These are phyloP conservation scores for Aporrectodea caliginosa DNA, from an alignment of 1,140 invertebrate genomes.

Conservation along the genomic window DNA sequence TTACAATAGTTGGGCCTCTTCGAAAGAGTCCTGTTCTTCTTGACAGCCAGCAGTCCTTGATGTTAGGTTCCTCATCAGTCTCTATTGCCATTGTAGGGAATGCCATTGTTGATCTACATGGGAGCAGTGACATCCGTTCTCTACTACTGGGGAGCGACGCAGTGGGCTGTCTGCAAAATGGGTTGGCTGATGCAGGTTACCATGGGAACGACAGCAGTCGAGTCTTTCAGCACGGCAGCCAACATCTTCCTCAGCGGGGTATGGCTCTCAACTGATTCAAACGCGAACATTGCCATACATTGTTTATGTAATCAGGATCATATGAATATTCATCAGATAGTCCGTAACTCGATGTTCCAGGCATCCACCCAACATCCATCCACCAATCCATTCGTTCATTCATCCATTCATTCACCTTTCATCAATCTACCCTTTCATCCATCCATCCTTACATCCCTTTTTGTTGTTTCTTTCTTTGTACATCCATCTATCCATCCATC, in stretches of 20 bases:
- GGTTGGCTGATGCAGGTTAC: conserved; percentile 46
- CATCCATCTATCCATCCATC: too few relatives aligned
- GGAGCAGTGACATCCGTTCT: conserved; percentile 46
- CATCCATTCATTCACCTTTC: too few relatives aligned
- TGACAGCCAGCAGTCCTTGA: not conserved
- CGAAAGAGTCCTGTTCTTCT: not conserved
- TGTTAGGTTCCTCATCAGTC: not conserved
- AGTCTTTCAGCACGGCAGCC: conserved; percentile 50
- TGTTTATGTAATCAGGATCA: too few relatives aligned
- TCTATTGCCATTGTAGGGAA: conserved; percentile 43
- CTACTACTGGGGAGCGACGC: conserved; percentile 54
- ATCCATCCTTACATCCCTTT: too few relatives aligned
- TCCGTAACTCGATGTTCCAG: too few relatives aligned
- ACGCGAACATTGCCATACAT: too few relatives aligned
- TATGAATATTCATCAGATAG: too few relatives aligned
- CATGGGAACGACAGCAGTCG: conserved; percentile 47
- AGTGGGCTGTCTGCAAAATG: conserved; percentile 66
- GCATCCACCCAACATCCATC: too few relatives aligned
- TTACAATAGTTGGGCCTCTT: not conserved
- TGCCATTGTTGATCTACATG: conserved; percentile 51
- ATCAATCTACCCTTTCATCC: too few relatives aligned
- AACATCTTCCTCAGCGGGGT: conserved; percentile 56
- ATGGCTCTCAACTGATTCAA: too few relatives aligned
- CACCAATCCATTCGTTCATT: too few relatives aligned
- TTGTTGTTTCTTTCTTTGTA: too few relatives aligned